These are phyloP conservation scores for Melitaea cinxia DNA, from an alignment of 1,140 invertebrate species.

Conservation along the genomic window DNA sequence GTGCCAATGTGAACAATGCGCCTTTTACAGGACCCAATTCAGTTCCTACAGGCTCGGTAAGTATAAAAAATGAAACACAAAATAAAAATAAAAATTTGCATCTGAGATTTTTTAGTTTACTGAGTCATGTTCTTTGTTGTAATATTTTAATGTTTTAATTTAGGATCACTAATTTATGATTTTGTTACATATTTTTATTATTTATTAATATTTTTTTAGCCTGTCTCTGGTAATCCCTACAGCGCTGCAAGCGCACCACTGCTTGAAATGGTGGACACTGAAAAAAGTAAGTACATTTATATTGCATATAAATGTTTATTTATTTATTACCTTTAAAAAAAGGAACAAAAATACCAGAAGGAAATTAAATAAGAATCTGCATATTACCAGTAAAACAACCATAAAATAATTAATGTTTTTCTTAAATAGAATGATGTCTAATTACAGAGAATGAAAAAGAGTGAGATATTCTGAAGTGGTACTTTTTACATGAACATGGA, in stretches of 20 bases:
- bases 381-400: no score
- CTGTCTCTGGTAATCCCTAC: slow-evolving; percentile 41
- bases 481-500: not conserved
- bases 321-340: no score
- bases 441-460: not conserved
- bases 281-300: slow-evolving; percentile 7
- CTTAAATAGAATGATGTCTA: not conserved
- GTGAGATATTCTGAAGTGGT: not conserved
- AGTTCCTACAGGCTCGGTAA: slow-evolving; percentile 45
- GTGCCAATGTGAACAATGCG: not conserved
- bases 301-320: not conserved
- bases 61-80: slow-evolving; percentile 24
- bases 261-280: not conserved
- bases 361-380: no score
- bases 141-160: no score
- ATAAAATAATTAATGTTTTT: no score
- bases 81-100: no score
- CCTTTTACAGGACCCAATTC: slow-evolving; percentile 24
- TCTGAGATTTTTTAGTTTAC: no score
- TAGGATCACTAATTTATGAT: no score
- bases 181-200: no score
- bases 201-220: slow-evolving; percentile 34
- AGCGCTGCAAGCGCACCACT: slow-evolving; percentile 38
- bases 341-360: no score
- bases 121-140: no score